Conservation (phyloP, 1,140 invertebrate species). For the Drosophila athabasca region DNA sequence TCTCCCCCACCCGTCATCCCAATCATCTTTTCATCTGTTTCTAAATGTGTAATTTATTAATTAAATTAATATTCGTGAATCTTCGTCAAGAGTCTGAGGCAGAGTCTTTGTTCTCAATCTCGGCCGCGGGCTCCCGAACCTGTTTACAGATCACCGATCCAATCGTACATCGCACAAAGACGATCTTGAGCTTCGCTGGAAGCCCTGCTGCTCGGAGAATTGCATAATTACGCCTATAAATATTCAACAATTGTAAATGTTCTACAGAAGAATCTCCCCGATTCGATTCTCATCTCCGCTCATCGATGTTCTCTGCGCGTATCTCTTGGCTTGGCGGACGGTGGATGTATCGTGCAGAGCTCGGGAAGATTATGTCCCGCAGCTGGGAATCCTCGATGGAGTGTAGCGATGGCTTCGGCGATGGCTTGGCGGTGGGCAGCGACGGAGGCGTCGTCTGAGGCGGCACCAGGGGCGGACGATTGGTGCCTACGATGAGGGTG, state of each 20-base stretch:
- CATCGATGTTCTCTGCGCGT: constrained; percentile 32
- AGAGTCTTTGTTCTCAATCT: constrained; percentile 1
- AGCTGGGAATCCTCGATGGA: constrained; percentile 22
- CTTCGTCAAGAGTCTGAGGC: constrained; percentile 9
- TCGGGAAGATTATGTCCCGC: constrained; percentile 52
- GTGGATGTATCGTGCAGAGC: constrained; percentile 27
- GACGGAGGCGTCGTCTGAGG: constrained; percentile 1
- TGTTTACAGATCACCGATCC: constrained; percentile 27
- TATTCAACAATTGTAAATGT: constrained; percentile 26
- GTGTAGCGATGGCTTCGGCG: constrained; percentile 7
- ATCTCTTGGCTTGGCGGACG: constrained; percentile 6
- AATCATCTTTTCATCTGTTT: constrained; percentile 14
- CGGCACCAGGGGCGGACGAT: constrained; percentile 45
- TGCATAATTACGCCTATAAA: constrained; percentile 20
- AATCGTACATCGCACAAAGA: constrained; percentile 1
- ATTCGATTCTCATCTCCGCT: constrained; percentile 28
- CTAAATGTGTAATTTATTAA: constrained; percentile 59
- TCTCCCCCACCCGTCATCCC: neutral
- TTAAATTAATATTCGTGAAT: constrained; percentile 35
- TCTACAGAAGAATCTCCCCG: constrained; percentile 3
- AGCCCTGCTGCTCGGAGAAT: neutral
- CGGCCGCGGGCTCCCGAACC: constrained; percentile 29
- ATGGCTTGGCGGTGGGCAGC: neutral
- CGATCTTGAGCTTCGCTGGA: constrained; percentile 14
- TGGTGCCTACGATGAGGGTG: constrained; percentile 54